Conservation (phyloP, 2,797 vertebrate species). For the Molossus molossus region DNA sequence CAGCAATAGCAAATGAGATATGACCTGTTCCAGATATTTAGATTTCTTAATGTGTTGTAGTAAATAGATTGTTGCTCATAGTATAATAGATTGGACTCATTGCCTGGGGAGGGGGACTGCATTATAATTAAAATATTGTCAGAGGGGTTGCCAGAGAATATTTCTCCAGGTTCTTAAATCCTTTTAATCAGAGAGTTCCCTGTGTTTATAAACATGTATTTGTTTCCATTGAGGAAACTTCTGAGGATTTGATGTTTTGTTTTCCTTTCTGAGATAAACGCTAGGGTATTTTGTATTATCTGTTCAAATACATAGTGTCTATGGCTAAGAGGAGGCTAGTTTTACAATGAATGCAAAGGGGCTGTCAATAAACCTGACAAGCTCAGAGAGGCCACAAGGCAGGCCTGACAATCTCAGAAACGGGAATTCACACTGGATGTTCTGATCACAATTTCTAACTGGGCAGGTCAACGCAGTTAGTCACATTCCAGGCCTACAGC, state of each 20-base stretch:
- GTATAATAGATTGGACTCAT: slow-evolving; percentile 72
- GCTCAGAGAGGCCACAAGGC: neutral
- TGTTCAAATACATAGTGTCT: neutral
- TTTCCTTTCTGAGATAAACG: slow-evolving; percentile 40
- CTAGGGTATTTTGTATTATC: neutral
- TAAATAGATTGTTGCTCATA: slow-evolving; percentile 81
- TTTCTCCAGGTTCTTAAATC: slow-evolving; percentile 82
- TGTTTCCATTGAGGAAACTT: slow-evolving; percentile 34
- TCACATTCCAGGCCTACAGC: neutral
- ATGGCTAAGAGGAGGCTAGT: neutral
- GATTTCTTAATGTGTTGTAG: slow-evolving; percentile 83
- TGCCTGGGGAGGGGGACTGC: slow-evolving; percentile 27
- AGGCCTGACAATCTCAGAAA: neutral
- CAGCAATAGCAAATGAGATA: slow-evolving; percentile 82
- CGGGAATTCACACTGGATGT: neutral
- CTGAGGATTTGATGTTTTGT: neutral
- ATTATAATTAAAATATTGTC: slow-evolving; percentile 83
- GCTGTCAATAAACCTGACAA: neutral
- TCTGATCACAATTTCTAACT: neutral
- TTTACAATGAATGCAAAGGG: neutral
- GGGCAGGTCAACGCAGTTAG: neutral
- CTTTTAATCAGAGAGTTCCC: slow-evolving; percentile 46
- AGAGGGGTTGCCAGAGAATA: slow-evolving; percentile 72
- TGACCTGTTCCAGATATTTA: slow-evolving; percentile 83
- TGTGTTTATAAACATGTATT: slow-evolving; percentile 49